Conservation (phyloP, 2,113 vertebrate species). For the Nestor notabilis region DNA sequence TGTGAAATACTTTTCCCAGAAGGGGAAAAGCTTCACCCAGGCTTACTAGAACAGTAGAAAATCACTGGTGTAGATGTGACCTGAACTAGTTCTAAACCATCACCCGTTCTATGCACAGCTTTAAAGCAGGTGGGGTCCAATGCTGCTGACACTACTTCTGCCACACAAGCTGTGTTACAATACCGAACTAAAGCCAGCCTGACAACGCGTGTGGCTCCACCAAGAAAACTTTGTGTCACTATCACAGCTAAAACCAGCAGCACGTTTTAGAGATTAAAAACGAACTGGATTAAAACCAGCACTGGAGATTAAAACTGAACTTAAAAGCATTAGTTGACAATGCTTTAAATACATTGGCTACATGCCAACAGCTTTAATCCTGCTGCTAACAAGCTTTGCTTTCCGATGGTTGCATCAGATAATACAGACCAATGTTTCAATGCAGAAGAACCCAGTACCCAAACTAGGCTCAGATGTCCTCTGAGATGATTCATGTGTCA, state of each 20-base stretch:
- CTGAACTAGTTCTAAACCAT: not conserved
- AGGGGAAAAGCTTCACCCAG: not conserved
- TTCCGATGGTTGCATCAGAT: not conserved
- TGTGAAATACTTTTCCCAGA: not conserved
- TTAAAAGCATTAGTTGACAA: not conserved
- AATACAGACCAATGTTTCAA: not conserved
- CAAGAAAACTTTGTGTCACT: not conserved
- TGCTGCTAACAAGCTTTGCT: slow-evolving; percentile 14
- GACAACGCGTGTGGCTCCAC: not conserved
- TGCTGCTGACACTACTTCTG: not conserved
- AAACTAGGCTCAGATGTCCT: not conserved
- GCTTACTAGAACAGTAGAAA: not conserved
- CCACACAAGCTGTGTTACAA: not conserved
- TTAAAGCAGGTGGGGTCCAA: not conserved
- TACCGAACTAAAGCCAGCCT: not conserved
- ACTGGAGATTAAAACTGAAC: not conserved
- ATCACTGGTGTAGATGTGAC: not conserved
- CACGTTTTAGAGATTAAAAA: not conserved
- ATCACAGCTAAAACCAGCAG: not conserved
- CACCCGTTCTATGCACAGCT: not conserved
- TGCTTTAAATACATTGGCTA: not conserved
- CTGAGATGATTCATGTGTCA: not conserved
- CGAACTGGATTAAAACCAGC: not conserved
- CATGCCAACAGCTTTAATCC: not conserved
- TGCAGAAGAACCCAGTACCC: not conserved